phyloP scores from a whole-genome alignment of 2,113 vertebrate species.

The Alethe diademata region DNA sequence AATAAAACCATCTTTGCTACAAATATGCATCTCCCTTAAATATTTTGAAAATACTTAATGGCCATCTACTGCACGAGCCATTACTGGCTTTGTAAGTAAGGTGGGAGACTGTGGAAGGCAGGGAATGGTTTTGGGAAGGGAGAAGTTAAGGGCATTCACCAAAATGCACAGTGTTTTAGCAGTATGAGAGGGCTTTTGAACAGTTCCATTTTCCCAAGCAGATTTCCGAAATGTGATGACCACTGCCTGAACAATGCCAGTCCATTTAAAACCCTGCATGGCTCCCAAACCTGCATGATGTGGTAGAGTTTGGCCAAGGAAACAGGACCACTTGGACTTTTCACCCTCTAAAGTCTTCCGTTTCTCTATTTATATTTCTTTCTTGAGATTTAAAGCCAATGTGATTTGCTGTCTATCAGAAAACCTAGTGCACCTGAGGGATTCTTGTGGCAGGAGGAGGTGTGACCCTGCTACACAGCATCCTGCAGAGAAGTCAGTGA shows the following conservation, averaged over 20 bases:
- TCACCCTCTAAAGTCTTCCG: not conserved
- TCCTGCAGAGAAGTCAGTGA: not conserved
- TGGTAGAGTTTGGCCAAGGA: not conserved
- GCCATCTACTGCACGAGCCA: not conserved
- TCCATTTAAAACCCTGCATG: not conserved
- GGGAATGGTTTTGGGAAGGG: not conserved
- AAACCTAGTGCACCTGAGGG: not conserved
- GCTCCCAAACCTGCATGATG: not conserved
- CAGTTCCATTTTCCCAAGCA: not conserved
- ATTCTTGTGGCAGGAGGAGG: not conserved
- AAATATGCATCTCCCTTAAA: not conserved
- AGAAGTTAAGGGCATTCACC: not conserved
- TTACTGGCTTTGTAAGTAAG: not conserved
- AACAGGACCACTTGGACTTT: not conserved
- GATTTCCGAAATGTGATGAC: not conserved
- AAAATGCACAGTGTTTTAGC: not conserved
- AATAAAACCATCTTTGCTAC: not conserved
- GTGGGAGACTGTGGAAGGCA: not conserved
- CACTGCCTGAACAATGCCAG: not conserved
- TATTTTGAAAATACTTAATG: constrained; percentile 18
- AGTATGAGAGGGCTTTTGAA: accelerated
- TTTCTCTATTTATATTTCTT: not conserved
- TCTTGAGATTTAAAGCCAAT: not conserved
- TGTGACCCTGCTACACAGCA: not conserved
- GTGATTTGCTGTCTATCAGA: not conserved